A percentile compares a stretch with the other conserved stretches of the same genome.
Conservation (phyloP, 2,113 vertebrate species). For the Takifugu flavidus region DNA sequence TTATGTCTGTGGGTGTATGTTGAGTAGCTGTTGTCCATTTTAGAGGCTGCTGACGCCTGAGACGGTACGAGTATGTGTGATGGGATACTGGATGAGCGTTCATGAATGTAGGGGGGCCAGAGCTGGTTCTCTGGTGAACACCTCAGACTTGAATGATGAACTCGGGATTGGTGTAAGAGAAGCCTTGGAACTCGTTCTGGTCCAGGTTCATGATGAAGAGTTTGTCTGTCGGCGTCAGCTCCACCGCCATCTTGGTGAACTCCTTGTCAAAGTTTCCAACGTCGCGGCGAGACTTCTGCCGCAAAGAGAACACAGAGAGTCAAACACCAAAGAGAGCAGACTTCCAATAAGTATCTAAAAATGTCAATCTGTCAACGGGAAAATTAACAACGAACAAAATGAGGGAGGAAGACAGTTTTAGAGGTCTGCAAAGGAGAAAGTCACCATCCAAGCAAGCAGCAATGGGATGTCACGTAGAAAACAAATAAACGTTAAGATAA, state of each 20-base stretch:
- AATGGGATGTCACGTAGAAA: too few relatives aligned
- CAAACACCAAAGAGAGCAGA: neutral
- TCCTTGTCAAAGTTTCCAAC: conserved; percentile 98
- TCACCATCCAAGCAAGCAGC: too few relatives aligned
- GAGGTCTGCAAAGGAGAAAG: conserved; percentile 26
- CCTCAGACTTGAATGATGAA: conserved; percentile 93
- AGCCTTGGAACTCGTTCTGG: conserved; percentile 98
- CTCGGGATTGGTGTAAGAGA: conserved; percentile 98
- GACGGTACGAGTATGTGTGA: neutral
- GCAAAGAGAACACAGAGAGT: neutral
- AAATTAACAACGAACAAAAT: conserved; percentile 21
- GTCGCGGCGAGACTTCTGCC: conserved; percentile 89
- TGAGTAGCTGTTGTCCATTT: neutral
- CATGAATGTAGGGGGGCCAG: conserved; percentile 6
- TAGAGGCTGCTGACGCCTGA: conserved; percentile 9
- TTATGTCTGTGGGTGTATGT: neutral
- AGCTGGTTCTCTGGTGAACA: neutral
- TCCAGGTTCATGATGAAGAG: conserved; percentile 99
- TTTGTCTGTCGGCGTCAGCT: conserved; percentile 97
- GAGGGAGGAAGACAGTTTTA: conserved; percentile 18
- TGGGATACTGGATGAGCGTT: conserved; percentile 9
- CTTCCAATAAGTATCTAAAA: neutral
- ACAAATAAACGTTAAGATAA: too few relatives aligned
- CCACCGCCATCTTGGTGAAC: conserved; percentile 96
- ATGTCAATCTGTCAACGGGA: conserved; percentile 26